These are phyloP conservation scores for Morone chrysops DNA, from an alignment of 2,113 vertebrate species.

Conservation along the genomic window DNA sequence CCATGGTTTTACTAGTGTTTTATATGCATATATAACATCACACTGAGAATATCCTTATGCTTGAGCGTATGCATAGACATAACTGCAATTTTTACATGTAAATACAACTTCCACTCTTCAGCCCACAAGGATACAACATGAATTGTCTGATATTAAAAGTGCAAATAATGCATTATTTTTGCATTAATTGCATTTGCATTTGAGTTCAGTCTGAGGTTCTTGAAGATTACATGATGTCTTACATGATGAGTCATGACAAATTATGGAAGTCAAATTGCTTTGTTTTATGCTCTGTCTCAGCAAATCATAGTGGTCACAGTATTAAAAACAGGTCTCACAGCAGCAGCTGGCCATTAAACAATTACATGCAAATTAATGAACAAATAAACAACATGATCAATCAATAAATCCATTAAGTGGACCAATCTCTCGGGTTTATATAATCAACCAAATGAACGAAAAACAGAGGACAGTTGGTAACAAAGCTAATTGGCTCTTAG, in stretches of 20 bases:
- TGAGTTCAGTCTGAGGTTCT: neutral
- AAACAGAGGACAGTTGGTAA: constrained; percentile 26
- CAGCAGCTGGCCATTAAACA: constrained; percentile 46
- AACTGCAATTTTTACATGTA: too few species aligned
- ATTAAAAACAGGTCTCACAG: constrained; percentile 36
- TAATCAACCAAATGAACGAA: constrained; percentile 13
- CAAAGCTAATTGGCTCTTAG: constrained; percentile 57
- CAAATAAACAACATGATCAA: constrained; percentile 71
- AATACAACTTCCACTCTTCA: too few species aligned
- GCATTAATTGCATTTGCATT: neutral
- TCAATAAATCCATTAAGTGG: constrained; percentile 64
- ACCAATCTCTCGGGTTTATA: constrained; percentile 36
- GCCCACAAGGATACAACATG: neutral
- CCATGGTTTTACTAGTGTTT: too few species aligned
- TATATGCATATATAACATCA: too few species aligned
- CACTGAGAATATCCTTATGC: too few species aligned
- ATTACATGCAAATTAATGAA: constrained; percentile 73
- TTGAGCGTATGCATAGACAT: too few species aligned
- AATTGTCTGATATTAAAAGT: neutral
- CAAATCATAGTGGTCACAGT: neutral
- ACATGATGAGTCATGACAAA: constrained; percentile 26
- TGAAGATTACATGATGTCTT: neutral
- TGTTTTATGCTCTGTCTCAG: constrained; percentile 27
- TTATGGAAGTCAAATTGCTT: constrained; percentile 22
- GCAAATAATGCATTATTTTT: neutral